Evolutionary conservation across 2,113 vertebrate species (phyloP), one percentile per base, ranked within the genome.

Genomic region (Fregetta grallaria): DNA sequence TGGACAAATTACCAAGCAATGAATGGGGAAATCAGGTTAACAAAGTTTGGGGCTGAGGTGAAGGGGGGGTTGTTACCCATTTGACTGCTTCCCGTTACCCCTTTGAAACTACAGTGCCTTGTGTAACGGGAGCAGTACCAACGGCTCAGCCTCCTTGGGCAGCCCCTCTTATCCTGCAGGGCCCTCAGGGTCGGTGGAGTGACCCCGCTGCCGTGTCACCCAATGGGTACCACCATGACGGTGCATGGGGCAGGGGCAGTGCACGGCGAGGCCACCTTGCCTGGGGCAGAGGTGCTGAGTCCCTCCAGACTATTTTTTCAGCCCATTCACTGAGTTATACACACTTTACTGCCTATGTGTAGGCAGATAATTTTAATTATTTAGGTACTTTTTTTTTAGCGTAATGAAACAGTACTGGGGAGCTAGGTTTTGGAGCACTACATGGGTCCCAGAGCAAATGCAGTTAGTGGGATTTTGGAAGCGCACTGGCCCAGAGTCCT

Each of bases 101-200:
- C 17, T 56, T 59, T 47, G 65, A 65, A 70, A 55, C 25, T 0
- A 0, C 0, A 1, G 6, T 49, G 5, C 16, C 21, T 49, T 0
- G 0, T 45, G 42, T 61, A 44, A 50, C 0, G 0, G 56, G 65
- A 67, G 49, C 53, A 25, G 44, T 6, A 14, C 9, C 36, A 27
- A 12, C 2, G 7, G 52, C 67, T 38, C n/a, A 14, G 11, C 42
- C 23, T 12, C 26, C 23, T 5, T 0, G 0, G 62, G 34, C 53
- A 26, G 26, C 15, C 16, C 27, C 7, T 42, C 38, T 55, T 7
- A 2, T 8, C 47, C 80, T 34, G 40, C 20, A 71, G 74, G 26
- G 6, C 45, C 38, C 22, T 15, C 5, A 1, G 25, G 32, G 15
- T 3, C 0, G 1, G 21, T 42, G 47, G 34, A 25, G 49, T 56